A percentile compares a stretch with the other conserved stretches of the same genome.
Evolutionary conservation across 2,113 vertebrate genomes (phyloP).

Genomic region (Oceanodroma tethys): DNA sequence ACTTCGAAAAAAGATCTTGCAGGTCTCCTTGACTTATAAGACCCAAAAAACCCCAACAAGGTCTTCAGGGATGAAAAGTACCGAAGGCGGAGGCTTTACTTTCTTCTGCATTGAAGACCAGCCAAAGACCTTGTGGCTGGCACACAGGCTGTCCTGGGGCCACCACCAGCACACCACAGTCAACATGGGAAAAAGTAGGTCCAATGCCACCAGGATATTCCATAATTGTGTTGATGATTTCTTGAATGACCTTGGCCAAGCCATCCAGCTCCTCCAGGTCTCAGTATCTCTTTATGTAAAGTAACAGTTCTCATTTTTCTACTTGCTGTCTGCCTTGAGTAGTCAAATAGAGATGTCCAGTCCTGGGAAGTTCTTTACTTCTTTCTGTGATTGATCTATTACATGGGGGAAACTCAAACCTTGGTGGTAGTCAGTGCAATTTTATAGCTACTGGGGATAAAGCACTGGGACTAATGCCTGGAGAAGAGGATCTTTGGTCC

Average conservation of each 20-base stretch:
- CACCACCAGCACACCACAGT: neutral
- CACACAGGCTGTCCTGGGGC: neutral
- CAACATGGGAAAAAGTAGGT: neutral
- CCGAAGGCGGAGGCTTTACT: neutral
- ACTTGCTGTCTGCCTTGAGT: neutral
- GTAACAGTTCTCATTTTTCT: neutral
- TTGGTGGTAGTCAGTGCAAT: neutral
- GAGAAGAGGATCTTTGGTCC: neutral
- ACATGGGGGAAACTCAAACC: neutral
- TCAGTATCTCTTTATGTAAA: neutral
- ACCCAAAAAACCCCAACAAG: rapidly evolving
- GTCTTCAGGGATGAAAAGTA: neutral
- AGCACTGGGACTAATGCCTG: neutral
- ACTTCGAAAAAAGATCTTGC: neutral
- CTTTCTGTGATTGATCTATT: neutral
- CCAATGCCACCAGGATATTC: neutral
- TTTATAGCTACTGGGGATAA: neutral
- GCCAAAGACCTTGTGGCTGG: neutral
- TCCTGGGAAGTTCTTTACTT: neutral
- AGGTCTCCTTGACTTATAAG: neutral
- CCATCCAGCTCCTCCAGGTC: neutral
- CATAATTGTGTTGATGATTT: neutral
- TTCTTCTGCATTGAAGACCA: neutral
- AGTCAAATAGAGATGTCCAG: neutral
- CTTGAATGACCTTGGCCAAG: neutral